phyloP scores from a whole-genome alignment of 2,797 vertebrate species.

The Benthosema pterotum region DNA sequence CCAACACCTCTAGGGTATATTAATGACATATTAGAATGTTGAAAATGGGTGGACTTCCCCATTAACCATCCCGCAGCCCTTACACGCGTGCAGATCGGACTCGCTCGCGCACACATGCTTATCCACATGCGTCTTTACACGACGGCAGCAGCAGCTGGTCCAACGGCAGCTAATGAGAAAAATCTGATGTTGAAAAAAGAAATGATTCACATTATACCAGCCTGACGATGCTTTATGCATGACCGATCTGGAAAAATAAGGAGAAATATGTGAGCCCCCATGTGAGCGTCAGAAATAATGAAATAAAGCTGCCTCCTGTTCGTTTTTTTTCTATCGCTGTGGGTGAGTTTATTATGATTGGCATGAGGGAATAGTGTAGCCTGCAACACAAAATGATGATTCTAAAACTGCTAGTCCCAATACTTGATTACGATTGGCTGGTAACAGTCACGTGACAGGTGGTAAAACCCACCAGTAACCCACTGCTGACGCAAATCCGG shows the following conservation, averaged over 20 bases:
- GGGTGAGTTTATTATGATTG: background rate
- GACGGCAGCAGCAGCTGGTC: slow-evolving; percentile 42
- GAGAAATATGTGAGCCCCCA: slow-evolving; percentile 22
- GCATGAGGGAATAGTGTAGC: too few species aligned
- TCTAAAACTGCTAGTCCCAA: too few species aligned
- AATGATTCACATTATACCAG: slow-evolving; percentile 26
- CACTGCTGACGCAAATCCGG: too few species aligned
- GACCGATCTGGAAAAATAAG: slow-evolving; percentile 32
- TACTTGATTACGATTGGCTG: too few species aligned
- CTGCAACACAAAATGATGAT: too few species aligned
- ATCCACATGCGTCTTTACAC: slow-evolving; percentile 12
- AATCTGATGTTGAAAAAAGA: slow-evolving; percentile 30
- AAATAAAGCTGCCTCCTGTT: slow-evolving; percentile 1
- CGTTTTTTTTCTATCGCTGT: background rate
- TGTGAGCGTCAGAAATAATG: slow-evolving; percentile 20
- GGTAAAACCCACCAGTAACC: too few species aligned
- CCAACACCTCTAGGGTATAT: too few species aligned
- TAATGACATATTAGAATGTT: too few species aligned
- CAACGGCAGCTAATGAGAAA: slow-evolving; percentile 15
- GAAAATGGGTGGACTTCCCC: too few species aligned
- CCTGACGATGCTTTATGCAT: slow-evolving; percentile 33
- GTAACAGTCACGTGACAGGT: too few species aligned
- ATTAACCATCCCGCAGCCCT: too few species aligned
- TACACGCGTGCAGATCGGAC: slow-evolving; percentile 1
- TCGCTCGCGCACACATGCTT: background rate